Conservation (phyloP, 2,888 invertebrate species). For the Phasia obesa region DNA sequence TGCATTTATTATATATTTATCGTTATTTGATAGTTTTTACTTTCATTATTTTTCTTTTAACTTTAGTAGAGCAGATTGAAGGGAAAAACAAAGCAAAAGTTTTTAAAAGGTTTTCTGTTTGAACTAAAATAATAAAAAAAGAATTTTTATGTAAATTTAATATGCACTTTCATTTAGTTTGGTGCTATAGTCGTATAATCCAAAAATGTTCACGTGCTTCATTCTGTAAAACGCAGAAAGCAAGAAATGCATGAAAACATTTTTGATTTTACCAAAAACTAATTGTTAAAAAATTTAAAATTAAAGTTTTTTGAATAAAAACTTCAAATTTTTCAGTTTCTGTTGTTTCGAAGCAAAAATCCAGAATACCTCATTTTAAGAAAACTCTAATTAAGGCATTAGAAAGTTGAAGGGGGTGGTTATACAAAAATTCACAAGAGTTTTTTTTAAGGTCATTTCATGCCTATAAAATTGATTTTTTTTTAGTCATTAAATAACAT, state of each 20-base stretch:
- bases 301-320: no score
- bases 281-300: no score
- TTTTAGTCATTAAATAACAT: conserved; percentile 52
- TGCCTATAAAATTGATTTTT: conserved; percentile 31
- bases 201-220: neutral
- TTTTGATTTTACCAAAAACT: no score
- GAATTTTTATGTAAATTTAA: conserved; percentile 71
- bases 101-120: conserved; percentile 21
- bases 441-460: conserved; percentile 54
- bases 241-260: no score
- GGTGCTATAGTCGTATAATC: neutral
- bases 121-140: conserved; percentile 19
- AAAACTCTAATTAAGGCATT: neutral
- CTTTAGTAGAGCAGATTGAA: conserved; percentile 6
- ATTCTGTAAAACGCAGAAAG: neutral
- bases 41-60: conserved; percentile 12
- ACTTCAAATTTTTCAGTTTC: no score
- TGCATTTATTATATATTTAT: conserved; percentile 36
- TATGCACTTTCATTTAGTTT: conserved; percentile 66
- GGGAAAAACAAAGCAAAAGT: neutral
- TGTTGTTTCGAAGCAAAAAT: no score
- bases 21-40: neutral
- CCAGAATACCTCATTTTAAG: neutral
- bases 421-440: neutral
- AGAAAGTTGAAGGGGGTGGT: neutral